These are phyloP conservation scores for Enteromius viviparus DNA, from an alignment of 2,797 vertebrate species.

Conservation along the genomic window DNA sequence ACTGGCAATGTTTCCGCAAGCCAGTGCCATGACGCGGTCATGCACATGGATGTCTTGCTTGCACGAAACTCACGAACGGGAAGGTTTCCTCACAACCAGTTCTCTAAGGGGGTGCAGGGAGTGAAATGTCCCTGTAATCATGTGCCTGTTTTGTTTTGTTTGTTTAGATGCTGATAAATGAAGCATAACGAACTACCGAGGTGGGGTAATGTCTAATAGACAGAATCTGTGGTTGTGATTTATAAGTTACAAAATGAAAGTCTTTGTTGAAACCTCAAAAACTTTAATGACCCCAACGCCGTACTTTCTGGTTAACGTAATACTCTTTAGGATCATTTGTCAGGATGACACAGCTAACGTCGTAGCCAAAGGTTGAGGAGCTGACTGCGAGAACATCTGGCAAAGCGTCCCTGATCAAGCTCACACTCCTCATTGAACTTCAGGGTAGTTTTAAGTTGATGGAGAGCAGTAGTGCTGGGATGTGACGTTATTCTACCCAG, in stretches of 20 bases:
- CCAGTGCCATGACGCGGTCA: slow-evolving; percentile 15
- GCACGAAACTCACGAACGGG: slow-evolving; percentile 19
- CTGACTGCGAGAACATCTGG: slow-evolving; percentile 30
- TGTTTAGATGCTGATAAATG: slow-evolving; percentile 17
- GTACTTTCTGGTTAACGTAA: slow-evolving; percentile 24
- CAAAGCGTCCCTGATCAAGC: slow-evolving; percentile 5
- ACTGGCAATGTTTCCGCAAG: slow-evolving; percentile 21
- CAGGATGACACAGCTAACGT: slow-evolving; percentile 16
- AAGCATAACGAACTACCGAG: neutral
- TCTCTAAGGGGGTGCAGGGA: neutral
- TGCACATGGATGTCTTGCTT: slow-evolving; percentile 27
- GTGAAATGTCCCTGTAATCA: neutral
- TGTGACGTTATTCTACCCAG: neutral
- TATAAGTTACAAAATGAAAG: slow-evolving; percentile 25
- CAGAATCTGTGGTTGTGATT: neutral
- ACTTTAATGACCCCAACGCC: slow-evolving; percentile 5
- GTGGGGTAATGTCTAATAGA: neutral
- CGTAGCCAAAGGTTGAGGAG: slow-evolving; percentile 37
- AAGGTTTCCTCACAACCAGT: slow-evolving; percentile 22
- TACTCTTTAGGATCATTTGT: slow-evolving; percentile 17
- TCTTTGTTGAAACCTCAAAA: slow-evolving; percentile 24
- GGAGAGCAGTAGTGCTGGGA: neutral
- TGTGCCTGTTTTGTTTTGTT: slow-evolving; percentile 8
- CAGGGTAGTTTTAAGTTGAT: slow-evolving; percentile 28
- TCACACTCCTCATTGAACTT: slow-evolving; percentile 2